Conservation (phyloP, 2,888 invertebrate species). For the Agriopis leucophaearia region DNA sequence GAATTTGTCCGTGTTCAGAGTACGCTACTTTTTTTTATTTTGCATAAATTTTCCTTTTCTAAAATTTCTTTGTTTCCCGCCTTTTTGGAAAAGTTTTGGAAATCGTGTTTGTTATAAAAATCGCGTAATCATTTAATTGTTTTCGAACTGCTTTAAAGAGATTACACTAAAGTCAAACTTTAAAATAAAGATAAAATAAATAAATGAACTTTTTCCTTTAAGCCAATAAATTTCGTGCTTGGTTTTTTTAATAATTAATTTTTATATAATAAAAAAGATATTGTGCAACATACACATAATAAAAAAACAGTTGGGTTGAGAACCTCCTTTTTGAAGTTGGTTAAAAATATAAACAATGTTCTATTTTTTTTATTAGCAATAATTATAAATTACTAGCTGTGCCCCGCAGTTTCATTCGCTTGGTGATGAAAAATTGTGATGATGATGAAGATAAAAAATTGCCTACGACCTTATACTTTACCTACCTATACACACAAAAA, state of each 20-base stretch:
- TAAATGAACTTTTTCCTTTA: background rate
- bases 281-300: too few relatives aligned
- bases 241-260: too few relatives aligned
- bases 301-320: too few relatives aligned
- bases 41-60: slow-evolving; percentile 40
- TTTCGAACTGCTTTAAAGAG: background rate
- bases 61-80: slow-evolving; percentile 18
- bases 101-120: background rate
- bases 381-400: background rate
- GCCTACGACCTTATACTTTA: too few relatives aligned
- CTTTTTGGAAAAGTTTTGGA: slow-evolving; percentile 10
- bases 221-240: background rate
- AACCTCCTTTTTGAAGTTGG: too few relatives aligned
- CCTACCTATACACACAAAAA: too few relatives aligned
- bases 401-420: too few relatives aligned
- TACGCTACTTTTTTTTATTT: slow-evolving; percentile 42
- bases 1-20: slow-evolving; percentile 56
- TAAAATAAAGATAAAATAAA: background rate
- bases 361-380: too few relatives aligned
- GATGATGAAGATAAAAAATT: too few relatives aligned
- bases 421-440: too few relatives aligned
- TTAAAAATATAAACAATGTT: too few relatives aligned
- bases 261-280: too few relatives aligned
- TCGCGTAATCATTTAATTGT: background rate
- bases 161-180: background rate